These are phyloP conservation scores for Rousettus leschenaultii DNA, from an alignment of 2,113 vertebrate species.

Conservation along the genomic window DNA sequence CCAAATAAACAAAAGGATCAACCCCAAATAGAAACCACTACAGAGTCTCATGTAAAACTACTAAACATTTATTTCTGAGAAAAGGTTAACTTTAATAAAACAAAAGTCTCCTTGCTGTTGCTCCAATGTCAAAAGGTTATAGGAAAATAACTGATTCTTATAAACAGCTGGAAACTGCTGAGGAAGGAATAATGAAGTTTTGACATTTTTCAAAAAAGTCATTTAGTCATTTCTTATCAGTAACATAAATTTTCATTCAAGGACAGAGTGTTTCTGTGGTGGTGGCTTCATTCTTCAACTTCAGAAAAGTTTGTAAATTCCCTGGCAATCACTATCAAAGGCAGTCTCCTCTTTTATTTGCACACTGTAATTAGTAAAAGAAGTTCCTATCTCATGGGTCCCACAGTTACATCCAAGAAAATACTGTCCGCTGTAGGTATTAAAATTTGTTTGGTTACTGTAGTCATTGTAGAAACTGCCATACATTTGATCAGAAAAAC, in stretches of 20 bases:
- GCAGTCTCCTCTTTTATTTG: background rate
- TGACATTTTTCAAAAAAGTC: background rate
- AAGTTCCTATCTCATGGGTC: rapidly evolving
- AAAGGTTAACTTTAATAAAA: background rate
- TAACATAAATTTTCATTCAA: background rate
- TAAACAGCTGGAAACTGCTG: background rate
- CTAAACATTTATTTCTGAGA: conserved; percentile 38
- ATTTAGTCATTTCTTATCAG: background rate
- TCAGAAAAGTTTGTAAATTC: background rate
- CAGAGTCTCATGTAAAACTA: background rate
- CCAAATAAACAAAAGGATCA: background rate
- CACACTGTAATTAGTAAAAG: background rate
- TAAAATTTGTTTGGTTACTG: background rate
- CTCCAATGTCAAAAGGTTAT: background rate
- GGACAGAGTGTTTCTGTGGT: background rate
- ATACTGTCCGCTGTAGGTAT: background rate
- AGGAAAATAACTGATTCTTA: background rate
- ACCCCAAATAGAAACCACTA: background rate
- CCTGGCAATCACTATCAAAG: background rate
- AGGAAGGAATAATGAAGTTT: background rate
- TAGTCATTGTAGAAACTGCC: background rate
- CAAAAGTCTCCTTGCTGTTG: background rate
- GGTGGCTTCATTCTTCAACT: background rate
- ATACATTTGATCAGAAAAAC: background rate
- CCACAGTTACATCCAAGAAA: background rate